Evolutionary conservation across 2,797 vertebrate species (phyloP), one percentile per base, ranked within the genome.

Genomic region (Gymnocypris eckloni): DNA sequence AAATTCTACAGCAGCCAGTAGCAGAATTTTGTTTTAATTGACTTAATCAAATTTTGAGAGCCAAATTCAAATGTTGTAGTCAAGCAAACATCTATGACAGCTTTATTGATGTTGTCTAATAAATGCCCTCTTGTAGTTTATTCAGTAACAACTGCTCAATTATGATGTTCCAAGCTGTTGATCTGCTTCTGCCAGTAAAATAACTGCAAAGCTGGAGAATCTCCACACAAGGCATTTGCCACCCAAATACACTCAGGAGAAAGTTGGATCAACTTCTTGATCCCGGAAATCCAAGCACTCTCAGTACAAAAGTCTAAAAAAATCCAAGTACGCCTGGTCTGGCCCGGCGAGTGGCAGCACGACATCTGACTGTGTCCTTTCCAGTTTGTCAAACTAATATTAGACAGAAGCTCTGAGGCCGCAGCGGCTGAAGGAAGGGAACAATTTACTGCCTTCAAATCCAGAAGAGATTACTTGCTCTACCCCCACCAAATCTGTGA

Each of bases 381-480:
- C 43, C 84, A 67, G 82, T 82, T 80, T 54, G 84, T 83, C 83
- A 84, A 73, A 86, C 81, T 87, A 89, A 88, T 85, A 89, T 87
- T 52, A 56, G 83, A 85, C 87, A 76, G 73, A 80, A 59, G 79
- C 69, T 85, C 87, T 71, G 77, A 88, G 87, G 90, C 87, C 88
- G 85, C 67, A 59, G 75, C 11, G 39, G 77, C 79, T 88, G 79
- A 86, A 72, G 39, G 72, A 70, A 75, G 54, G 59, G 86, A 73
- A 85, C 86, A 88, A 90, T 90, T 89, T 89, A 87, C 90, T 85
- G 88, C 87, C 85, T 86, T 90, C 88, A 89, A 89, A 87, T 90
- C 86, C 84, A 79, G 66, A 79, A 76, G 66, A 87, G 90, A 89
- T 88, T 89, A 89, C 86, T 88, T 81, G 69, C 79, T 78, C 64